Conservation (phyloP, 2,888 invertebrate species). For the Mechanitis mazaeus region DNA sequence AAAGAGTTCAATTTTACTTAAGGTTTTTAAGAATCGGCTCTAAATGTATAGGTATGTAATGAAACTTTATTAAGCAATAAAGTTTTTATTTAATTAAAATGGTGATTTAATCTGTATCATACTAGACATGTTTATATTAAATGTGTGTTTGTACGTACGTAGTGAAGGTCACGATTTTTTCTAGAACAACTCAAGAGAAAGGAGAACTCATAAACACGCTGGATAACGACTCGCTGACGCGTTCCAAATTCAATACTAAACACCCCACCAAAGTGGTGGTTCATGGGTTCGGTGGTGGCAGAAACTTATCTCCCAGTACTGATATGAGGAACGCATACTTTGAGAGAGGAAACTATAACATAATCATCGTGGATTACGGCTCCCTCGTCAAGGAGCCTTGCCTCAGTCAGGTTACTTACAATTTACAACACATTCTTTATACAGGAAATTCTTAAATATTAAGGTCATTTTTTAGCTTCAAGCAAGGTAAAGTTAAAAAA, state of each 20-base stretch:
- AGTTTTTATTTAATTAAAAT: too few relatives aligned
- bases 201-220: conserved; percentile 84
- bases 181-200: conserved; percentile 83
- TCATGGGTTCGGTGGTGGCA: conserved; percentile 93
- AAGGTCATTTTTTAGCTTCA: conserved; percentile 5
- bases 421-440: conserved; percentile 5
- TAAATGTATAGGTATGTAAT: background rate
- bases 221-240: conserved; percentile 81
- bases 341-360: conserved; percentile 86
- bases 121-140: too few relatives aligned
- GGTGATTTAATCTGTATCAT: too few relatives aligned
- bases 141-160: background rate
- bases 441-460: background rate
- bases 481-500: background rate
- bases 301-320: conserved; percentile 88
- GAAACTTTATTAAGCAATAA: background rate
- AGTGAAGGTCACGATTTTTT: conserved; percentile 3
- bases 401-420: conserved; percentile 79
- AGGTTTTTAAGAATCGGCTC: too few relatives aligned
- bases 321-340: conserved; percentile 91
- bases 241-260: conserved; percentile 85
- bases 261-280: conserved; percentile 92
- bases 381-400: conserved; percentile 88
- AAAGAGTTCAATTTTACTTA: too few relatives aligned
- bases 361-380: conserved; percentile 91